These are phyloP conservation scores for Druceiella hillmani DNA, from an alignment of 2,888 invertebrate genomes.

Conservation along the genomic window DNA sequence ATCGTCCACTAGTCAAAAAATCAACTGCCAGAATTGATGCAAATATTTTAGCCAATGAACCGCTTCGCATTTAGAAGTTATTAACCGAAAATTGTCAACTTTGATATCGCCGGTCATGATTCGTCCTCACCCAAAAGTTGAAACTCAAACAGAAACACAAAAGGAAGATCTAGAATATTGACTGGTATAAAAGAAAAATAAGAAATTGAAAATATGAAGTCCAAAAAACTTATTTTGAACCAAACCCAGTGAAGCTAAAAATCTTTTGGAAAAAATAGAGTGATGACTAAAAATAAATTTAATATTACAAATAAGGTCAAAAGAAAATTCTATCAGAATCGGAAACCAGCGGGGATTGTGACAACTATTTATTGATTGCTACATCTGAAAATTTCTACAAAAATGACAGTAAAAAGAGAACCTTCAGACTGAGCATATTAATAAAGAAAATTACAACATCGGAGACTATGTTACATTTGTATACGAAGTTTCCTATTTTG, in stretches of 20 bases:
- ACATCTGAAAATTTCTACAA: constrained; percentile 11
- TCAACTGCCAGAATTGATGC: constrained; percentile 11
- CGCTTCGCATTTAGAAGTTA: constrained; percentile 9
- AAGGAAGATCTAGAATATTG: constrained; percentile 15
- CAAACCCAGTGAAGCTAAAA: constrained; percentile 3
- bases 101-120: constrained; percentile 11
- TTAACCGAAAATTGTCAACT: constrained; percentile 8
- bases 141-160: constrained; percentile 9
- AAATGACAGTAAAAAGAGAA: constrained; percentile 9
- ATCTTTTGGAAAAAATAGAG: no score
- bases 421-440: constrained; percentile 9
- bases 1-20: constrained; percentile 13
- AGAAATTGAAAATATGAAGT: constrained; percentile 6
- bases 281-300: no score
- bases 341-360: constrained; percentile 10
- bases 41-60: constrained; percentile 8
- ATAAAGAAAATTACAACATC: constrained; percentile 10
- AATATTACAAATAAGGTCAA: constrained; percentile 1
- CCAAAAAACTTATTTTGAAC: constrained; percentile 5
- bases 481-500: not conserved
- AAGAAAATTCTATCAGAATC: constrained; percentile 11
- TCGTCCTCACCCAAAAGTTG: constrained; percentile 13
- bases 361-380: constrained; percentile 10
- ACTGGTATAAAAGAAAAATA: constrained; percentile 21
- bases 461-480: constrained; percentile 7